Evolutionary conservation across 2,888 invertebrate species (phyloP), one percentile per base, ranked within the genome.

Genomic region (Drosophila nr. perissopoda): DNA sequence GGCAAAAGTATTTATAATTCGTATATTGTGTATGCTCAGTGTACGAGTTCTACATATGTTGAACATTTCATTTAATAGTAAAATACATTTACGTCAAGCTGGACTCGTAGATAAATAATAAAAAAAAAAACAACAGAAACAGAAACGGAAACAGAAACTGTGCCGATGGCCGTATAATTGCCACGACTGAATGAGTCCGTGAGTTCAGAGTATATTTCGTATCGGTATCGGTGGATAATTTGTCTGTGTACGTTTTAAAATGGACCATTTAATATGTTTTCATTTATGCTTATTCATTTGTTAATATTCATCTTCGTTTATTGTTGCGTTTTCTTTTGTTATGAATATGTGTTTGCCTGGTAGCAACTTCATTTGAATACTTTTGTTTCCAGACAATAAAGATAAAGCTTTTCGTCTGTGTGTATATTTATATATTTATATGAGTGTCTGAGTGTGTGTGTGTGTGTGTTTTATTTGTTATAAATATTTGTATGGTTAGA

Each of bases 141-240:
- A 21, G 21, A 53, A 34, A 53, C 46, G 33, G 42, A 52, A 49
- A 57, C 46, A 11, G 42, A 56, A 79, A 63, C 54, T 77, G 69
- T 67, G 79, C 69, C 79, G 42, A 34, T 53, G 75, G 63, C 74
- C 64, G 61, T 70, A 59, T 75, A 79, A 78, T 78, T 78, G 80
- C 57, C 73, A 53, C 79, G 74, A 58, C 57, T 31, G 57, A 57
- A 57, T 42, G 40, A 57, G 31, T 57, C 27, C 31, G 56, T 40
- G 57, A 42, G 40, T 38, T 62, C 34, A 59, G 79, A 78, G 74
- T 75, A 59, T 74, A 58, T 67, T 75, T 57, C 69, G 74, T 77
- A 81, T 82, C 73, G 62, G 68, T 82, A 83, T 87, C 87, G 87
- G 87, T 87, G 87, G 87, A 86, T 87, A 86, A 85, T 88, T 85